Base-by-base conservation (phyloP, 92 coral and sea anemone species). In the Umimayanthus chanpuru region DNA sequence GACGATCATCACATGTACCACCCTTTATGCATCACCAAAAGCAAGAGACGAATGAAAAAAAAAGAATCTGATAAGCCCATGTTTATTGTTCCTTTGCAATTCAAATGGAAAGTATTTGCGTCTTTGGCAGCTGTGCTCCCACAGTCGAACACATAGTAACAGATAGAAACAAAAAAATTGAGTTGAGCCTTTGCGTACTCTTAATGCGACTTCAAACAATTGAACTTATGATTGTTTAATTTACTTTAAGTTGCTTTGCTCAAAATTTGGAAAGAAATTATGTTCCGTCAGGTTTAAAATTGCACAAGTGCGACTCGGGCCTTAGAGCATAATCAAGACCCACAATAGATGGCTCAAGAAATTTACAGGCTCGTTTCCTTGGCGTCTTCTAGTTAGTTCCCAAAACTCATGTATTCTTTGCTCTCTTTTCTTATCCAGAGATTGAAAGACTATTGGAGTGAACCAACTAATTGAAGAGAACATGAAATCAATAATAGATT, bases 341-440 rank as follows among this genome's bases (percentile, higher is more conserved):
- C 44, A 73, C 4, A 30, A 30, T n/a, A 73, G 40, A 4, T 73
- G 77, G 77, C 77, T 18, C 49, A 73, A 73, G 77, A 73, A 73
- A 73, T 73, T 73, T 36, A 73, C 77, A 36, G 44, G 40, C 20
- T 73, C 0, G 36, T 73, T 30, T 32, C 77, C 16, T 21, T 73
- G 16, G 49, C 77, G 4, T 36, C 77, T 39, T 73, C n/a, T 18
- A 73, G 2, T 32, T 32, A 73, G 6, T 73, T 28, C 77, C 77
- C 77, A 30, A 30, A 32, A 18, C 36, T 73, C 23, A 30, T 49
- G 77, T 4, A 73, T 36, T 30, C 16, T 73, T 11, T 73, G 36
- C 21, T 73, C 77, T 16, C 36, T 41, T 30, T 36, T 36, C 6
- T 41, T 73, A 73, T 49, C 77, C 5, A 73, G 49, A 73, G 40